Evolutionary conservation across 2,888 invertebrate genomes (phyloP).

Genomic region (Mythimna albipuncta): DNA sequence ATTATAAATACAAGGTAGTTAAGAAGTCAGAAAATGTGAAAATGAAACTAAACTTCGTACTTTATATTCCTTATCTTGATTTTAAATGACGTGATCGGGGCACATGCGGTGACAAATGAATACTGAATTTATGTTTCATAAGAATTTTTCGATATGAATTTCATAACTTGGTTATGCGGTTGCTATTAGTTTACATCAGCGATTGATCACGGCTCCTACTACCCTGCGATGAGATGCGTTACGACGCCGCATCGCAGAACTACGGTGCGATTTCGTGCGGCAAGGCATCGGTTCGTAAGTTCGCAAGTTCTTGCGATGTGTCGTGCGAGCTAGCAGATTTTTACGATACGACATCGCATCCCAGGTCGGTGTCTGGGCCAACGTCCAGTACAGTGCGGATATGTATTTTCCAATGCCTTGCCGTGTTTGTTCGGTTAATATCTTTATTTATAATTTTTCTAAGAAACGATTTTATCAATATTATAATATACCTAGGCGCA

Average conservation of each 20-base stretch:
- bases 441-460: constrained; percentile 10
- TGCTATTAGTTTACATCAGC: constrained; percentile 17
- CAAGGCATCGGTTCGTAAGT: too few species aligned
- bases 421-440: constrained; percentile 2
- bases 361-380: too few species aligned
- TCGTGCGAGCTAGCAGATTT: too few species aligned
- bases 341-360: too few species aligned
- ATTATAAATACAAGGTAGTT: constrained; percentile 20
- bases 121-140: constrained; percentile 29
- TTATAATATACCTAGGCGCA: background rate
- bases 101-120: constrained; percentile 10
- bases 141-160: constrained; percentile 20
- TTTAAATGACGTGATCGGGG: constrained; percentile 32
- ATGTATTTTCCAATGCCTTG: constrained; percentile 1
- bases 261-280: too few species aligned
- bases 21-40: constrained; percentile 39
- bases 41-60: constrained; percentile 36
- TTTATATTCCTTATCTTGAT: constrained; percentile 30
- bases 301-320: too few species aligned
- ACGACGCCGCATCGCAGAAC: too few species aligned
- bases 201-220: background rate
- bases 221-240: too few species aligned
- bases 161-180: constrained; percentile 8
- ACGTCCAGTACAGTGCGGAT: background rate
- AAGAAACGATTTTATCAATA: constrained; percentile 12